A percentile compares a stretch with the other conserved stretches of the same genome.
phyloP scores from a whole-genome alignment of 2,797 vertebrate genomes.

The Sphenodon punctatus region DNA sequence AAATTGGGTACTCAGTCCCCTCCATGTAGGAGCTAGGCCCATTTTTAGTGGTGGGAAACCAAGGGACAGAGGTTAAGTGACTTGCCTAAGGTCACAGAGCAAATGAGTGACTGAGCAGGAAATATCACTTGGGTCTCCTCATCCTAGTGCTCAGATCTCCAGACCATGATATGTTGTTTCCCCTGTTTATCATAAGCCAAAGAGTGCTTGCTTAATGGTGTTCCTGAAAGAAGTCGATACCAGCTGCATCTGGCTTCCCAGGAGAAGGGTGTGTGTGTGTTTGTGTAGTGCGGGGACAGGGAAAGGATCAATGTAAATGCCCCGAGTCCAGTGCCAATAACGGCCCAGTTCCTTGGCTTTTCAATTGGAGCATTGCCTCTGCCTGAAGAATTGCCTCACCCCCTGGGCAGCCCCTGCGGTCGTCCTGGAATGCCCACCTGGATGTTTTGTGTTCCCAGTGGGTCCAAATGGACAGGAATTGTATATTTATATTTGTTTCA shows the following conservation, averaged over 20 bases:
- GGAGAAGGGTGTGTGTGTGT: too few relatives aligned
- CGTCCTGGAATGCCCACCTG: too few relatives aligned
- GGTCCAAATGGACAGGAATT: too few relatives aligned
- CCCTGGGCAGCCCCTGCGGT: too few relatives aligned
- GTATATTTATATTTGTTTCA: too few relatives aligned
- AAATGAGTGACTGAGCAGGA: neutral
- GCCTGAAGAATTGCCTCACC: too few relatives aligned
- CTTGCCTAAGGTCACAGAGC: neutral
- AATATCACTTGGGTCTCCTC: neutral
- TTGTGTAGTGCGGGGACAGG: too few relatives aligned
- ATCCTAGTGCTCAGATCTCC: neutral
- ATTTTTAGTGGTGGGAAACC: neutral
- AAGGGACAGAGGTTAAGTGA: neutral
- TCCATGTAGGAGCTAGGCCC: rapidly evolving
- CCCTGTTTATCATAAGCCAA: neutral
- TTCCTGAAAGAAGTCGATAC: neutral
- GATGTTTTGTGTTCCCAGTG: too few relatives aligned
- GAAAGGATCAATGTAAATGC: too few relatives aligned
- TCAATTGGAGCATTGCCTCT: too few relatives aligned
- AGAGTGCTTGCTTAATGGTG: neutral
- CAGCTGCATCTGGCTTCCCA: neutral
- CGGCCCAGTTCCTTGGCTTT: too few relatives aligned
- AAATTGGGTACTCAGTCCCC: neutral
- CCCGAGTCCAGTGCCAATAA: too few relatives aligned
- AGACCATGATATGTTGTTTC: neutral